phyloP scores from a whole-genome alignment of 1,140 invertebrate genomes.

The Limonius californicus region DNA sequence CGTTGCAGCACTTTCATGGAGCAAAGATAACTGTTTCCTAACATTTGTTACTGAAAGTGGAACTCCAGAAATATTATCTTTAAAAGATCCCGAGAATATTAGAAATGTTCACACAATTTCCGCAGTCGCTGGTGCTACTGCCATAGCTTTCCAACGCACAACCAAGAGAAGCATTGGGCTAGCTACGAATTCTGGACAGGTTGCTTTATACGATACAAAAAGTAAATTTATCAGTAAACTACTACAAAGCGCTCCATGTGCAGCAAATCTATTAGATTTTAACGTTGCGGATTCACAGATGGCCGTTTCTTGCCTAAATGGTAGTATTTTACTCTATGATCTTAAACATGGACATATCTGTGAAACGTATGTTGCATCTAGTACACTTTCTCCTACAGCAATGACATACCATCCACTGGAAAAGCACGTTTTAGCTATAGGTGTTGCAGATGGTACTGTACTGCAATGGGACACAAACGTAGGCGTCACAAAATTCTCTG shows the following conservation, averaged over 20 bases:
- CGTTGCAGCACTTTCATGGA: slow-evolving; percentile 25
- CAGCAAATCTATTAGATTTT: slow-evolving; percentile 28
- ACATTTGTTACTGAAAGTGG: slow-evolving; percentile 23
- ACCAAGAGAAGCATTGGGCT: slow-evolving; percentile 10
- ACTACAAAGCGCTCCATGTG: slow-evolving; percentile 17
- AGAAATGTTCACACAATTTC: slow-evolving; percentile 27
- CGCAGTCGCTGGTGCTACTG: slow-evolving; percentile 15
- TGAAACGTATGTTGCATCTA: not conserved
- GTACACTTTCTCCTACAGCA: not conserved
- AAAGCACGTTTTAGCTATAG: slow-evolving; percentile 21
- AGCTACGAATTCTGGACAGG: slow-evolving; percentile 12
- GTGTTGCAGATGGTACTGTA: slow-evolving; percentile 23
- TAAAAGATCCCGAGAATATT: slow-evolving; percentile 26
- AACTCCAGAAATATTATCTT: slow-evolving; percentile 29
- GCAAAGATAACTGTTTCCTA: slow-evolving; percentile 33
- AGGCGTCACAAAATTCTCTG: slow-evolving; percentile 18
- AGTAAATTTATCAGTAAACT: slow-evolving; percentile 24
- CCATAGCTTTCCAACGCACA: slow-evolving; percentile 2
- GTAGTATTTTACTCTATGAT: slow-evolving; percentile 20
- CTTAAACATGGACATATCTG: slow-evolving; percentile 14
- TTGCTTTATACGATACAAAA: slow-evolving; percentile 35
- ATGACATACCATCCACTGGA: slow-evolving; percentile 25
- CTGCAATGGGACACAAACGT: slow-evolving; percentile 29
- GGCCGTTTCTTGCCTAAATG: slow-evolving; percentile 20
- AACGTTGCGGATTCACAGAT: slow-evolving; percentile 22